These are phyloP conservation scores for Pachymerium ferrugineum DNA, from an alignment of 2,888 invertebrate genomes.

Conservation along the genomic window DNA sequence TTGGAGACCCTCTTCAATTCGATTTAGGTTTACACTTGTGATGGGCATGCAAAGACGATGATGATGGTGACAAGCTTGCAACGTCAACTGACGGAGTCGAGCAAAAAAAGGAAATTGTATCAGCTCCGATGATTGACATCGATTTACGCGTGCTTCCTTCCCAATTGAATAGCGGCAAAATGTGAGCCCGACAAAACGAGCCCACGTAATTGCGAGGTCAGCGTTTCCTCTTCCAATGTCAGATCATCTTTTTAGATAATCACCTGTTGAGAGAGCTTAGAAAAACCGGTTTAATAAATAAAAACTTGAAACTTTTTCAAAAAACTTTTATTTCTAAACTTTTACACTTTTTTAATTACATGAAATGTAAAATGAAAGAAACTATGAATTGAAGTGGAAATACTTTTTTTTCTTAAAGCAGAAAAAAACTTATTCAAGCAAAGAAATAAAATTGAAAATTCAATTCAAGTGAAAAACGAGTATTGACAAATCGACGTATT, in stretches of 20 bases:
- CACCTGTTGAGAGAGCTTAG: not conserved
- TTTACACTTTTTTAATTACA: no score
- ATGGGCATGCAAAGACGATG: constrained; percentile 1
- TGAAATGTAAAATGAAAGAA: not conserved
- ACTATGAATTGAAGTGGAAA: not conserved
- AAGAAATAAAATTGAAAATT: no score
- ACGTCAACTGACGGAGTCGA: not conserved
- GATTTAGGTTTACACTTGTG: not conserved
- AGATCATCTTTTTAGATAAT: constrained; percentile 12
- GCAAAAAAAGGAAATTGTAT: constrained; percentile 23
- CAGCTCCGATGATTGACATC: constrained; percentile 20
- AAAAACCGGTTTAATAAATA: not conserved
- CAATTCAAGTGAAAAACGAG: not conserved
- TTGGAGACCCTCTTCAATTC: not conserved
- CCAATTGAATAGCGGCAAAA: not conserved
- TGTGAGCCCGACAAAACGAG: not conserved
- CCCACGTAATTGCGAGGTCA: constrained; percentile 13
- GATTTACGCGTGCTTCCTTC: constrained; percentile 13
- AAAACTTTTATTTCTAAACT: no score
- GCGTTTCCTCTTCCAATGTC: not conserved
- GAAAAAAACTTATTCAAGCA: no score
- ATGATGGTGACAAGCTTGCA: not conserved
- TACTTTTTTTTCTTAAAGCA: no score
- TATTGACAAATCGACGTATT: not conserved
- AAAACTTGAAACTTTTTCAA: no score